Evolutionary conservation across 64 coral and sea anemone genomes (phyloP).

Genomic region (Dendrophyllia cribrosa): DNA sequence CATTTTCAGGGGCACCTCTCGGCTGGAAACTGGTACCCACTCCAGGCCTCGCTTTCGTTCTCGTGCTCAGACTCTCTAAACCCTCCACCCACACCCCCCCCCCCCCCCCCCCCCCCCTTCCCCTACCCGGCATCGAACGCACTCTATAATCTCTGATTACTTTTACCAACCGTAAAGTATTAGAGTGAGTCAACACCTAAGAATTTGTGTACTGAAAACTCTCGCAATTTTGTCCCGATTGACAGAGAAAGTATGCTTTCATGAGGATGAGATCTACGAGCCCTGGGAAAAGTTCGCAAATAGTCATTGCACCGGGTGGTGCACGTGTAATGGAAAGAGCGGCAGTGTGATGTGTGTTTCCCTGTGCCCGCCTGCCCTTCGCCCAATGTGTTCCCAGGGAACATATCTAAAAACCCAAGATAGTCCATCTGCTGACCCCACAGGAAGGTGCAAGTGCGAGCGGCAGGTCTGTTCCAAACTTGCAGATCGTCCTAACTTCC

Average conservation of each 20-base stretch:
- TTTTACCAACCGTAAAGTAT: too few relatives aligned
- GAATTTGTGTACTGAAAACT: too few relatives aligned
- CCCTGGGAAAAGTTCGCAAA: constrained; percentile 17
- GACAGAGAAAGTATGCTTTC: not conserved
- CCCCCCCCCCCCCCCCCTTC: too few relatives aligned
- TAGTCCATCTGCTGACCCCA: not conserved
- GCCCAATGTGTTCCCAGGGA: not conserved
- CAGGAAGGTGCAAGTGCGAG: constrained; percentile 20
- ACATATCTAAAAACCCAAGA: not conserved
- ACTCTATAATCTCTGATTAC: too few relatives aligned
- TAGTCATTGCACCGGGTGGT: not conserved
- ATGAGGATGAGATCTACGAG: not conserved
- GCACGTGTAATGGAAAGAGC: not conserved
- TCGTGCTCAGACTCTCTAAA: too few relatives aligned
- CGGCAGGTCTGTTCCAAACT: not conserved
- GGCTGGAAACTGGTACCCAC: too few relatives aligned
- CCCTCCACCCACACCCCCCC: too few relatives aligned
- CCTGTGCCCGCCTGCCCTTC: not conserved
- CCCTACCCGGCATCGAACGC: too few relatives aligned
- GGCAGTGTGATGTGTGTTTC: constrained; percentile 12
- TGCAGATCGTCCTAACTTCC: not conserved
- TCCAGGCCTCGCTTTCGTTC: too few relatives aligned
- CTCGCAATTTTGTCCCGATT: not conserved
- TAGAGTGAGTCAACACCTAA: not conserved
- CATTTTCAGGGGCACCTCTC: too few relatives aligned